phyloP scores from a whole-genome alignment of 2,113 vertebrate genomes.

The Mus spicilegus region DNA sequence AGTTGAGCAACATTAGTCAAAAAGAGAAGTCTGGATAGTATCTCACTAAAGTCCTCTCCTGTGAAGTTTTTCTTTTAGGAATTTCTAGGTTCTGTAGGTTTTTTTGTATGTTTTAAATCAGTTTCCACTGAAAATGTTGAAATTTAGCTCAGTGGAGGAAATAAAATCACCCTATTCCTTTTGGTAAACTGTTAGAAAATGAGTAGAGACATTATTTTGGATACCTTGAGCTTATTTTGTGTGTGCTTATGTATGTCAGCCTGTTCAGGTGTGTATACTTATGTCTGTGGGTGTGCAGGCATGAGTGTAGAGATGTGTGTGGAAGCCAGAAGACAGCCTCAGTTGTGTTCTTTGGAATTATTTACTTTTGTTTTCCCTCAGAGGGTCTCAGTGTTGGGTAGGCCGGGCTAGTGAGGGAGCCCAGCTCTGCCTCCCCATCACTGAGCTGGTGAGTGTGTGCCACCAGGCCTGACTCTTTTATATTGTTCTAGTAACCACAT shows the following conservation, averaged over 20 bases:
- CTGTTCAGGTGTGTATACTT: neutral
- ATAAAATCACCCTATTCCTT: neutral
- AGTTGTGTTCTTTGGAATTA: neutral
- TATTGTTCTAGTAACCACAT: neutral
- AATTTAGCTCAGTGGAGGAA: neutral
- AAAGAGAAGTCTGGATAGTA: constrained; percentile 37
- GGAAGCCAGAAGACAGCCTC: neutral
- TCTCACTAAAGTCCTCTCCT: neutral
- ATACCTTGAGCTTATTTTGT: neutral
- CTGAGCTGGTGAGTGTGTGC: neutral
- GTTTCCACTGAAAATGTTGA: neutral
- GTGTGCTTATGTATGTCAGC: neutral
- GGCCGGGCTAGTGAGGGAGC: neutral
- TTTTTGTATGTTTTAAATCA: neutral
- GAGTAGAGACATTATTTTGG: neutral
- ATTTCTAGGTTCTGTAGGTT: neutral
- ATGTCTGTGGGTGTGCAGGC: neutral
- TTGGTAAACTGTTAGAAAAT: constrained; percentile 13
- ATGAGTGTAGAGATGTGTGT: neutral
- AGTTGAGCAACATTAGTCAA: neutral
- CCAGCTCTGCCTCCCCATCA: neutral
- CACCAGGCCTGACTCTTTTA: neutral
- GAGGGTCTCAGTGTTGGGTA: neutral
- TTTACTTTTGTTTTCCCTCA: neutral
- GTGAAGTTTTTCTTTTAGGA: neutral